These are phyloP conservation scores for Stegophylla sp. DNA, from an alignment of 2,888 invertebrate species.

Conservation along the genomic window DNA sequence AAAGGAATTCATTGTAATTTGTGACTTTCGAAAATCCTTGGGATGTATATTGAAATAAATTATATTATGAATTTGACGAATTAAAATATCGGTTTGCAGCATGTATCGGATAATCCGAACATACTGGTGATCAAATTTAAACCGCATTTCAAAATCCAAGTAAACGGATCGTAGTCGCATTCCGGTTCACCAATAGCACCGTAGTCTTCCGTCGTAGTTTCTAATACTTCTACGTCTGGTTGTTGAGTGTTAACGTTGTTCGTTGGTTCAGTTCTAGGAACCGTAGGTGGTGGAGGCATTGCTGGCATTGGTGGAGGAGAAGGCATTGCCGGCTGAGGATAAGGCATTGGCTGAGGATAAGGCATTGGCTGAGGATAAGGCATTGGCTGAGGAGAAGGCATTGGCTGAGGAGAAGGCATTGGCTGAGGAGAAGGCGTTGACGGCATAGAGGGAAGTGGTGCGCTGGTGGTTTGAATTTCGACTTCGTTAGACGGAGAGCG, in stretches of 20 bases:
- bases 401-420: background rate
- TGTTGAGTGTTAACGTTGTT: background rate
- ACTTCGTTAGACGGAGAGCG: background rate
- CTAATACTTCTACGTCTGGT: background rate
- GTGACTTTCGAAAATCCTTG: no score
- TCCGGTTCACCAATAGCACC: background rate
- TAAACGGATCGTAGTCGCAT: constrained; percentile 31
- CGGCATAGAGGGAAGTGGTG: background rate
- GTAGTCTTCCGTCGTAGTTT: constrained; percentile 35
- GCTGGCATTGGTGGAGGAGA: background rate
- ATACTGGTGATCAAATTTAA: constrained; percentile 46
- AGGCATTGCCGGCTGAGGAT: background rate
- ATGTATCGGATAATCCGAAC: constrained; percentile 42
- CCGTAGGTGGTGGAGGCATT: background rate
- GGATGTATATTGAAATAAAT: no score
- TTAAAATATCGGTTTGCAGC: constrained; percentile 46
- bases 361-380: background rate
- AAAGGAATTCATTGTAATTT: no score
- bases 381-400: background rate
- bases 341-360: no score
- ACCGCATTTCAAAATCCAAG: constrained; percentile 26
- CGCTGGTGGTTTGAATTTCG: background rate
- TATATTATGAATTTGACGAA: background rate
- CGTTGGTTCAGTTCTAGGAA: background rate
- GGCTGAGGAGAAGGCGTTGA: background rate